Evolutionary conservation across 2,797 vertebrate species (phyloP).

Genomic region (Gambusia yucatana): DNA sequence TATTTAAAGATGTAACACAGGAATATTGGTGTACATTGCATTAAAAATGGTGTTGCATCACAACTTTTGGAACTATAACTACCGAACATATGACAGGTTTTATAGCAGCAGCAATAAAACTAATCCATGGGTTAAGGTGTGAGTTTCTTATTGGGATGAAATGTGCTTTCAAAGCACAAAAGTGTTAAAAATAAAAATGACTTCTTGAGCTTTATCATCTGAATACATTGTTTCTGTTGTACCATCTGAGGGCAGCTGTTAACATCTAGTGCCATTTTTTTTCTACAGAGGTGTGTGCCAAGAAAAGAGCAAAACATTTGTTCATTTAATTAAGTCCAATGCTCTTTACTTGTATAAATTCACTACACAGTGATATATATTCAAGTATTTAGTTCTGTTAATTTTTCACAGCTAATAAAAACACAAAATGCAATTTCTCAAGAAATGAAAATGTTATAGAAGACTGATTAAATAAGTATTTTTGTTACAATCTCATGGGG

Average conservation of each 20-base stretch:
- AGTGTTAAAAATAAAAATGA: not conserved
- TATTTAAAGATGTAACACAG: not conserved
- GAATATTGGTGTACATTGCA: slow-evolving; percentile 2
- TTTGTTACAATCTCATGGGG: not conserved
- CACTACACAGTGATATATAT: not conserved
- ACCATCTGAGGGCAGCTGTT: not conserved
- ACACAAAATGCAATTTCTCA: not conserved
- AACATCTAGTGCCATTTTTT: not conserved
- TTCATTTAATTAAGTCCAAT: not conserved
- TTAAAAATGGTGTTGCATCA: not conserved
- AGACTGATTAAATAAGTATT: not conserved
- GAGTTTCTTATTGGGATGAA: not conserved
- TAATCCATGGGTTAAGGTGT: not conserved
- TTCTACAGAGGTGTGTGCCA: not conserved
- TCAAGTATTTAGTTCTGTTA: not conserved
- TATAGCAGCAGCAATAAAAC: not conserved
- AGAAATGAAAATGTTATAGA: not conserved
- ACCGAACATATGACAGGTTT: not conserved
- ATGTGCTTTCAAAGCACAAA: not conserved
- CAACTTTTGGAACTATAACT: not conserved
- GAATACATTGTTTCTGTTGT: not conserved
- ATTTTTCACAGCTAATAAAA: not conserved
- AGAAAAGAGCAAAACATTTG: not conserved
- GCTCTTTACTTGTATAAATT: not conserved
- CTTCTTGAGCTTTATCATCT: not conserved